Evolutionary conservation across 2,797 vertebrate species (phyloP).

Genomic region (Pipistrellus pipistrellus): DNA sequence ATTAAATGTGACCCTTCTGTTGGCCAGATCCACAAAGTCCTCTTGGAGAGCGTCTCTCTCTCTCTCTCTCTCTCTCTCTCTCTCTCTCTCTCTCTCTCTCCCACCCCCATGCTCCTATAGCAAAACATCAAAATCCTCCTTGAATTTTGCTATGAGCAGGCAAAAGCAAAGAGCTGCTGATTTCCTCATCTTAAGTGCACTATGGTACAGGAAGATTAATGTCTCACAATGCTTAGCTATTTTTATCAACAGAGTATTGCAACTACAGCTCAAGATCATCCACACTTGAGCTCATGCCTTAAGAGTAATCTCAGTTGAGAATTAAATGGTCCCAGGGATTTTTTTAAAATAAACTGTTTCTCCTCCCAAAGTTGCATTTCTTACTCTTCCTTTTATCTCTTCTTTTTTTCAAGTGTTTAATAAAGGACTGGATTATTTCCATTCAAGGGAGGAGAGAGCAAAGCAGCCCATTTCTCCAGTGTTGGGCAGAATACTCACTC

Average conservation of each 20-base stretch:
- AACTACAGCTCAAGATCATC: conserved; percentile 59
- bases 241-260: conserved; percentile 57
- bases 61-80: neutral
- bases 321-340: neutral
- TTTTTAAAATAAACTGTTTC: conserved; percentile 54
- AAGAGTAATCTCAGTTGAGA: conserved; percentile 8
- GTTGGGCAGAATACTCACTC: conserved; percentile 11
- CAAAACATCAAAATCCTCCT: conserved; percentile 41
- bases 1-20: conserved; percentile 19
- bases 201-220: neutral
- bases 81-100: neutral
- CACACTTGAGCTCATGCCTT: conserved; percentile 18
- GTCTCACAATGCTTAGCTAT: conserved; percentile 46
- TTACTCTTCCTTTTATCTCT: conserved; percentile 40
- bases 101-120: neutral
- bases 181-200: conserved; percentile 26
- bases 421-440: conserved; percentile 52
- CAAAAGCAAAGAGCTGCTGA: neutral
- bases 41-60: neutral
- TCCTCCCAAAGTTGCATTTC: conserved; percentile 59
- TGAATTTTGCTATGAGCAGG: neutral
- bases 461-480: neutral
- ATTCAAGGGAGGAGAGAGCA: conserved; percentile 35
- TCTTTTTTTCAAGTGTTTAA: conserved; percentile 64
- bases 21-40: neutral